Evolutionary conservation across 2,888 invertebrate genomes (phyloP), one percentile per base, ranked within the genome.

Genomic region (Drosophila fulvimacula): DNA sequence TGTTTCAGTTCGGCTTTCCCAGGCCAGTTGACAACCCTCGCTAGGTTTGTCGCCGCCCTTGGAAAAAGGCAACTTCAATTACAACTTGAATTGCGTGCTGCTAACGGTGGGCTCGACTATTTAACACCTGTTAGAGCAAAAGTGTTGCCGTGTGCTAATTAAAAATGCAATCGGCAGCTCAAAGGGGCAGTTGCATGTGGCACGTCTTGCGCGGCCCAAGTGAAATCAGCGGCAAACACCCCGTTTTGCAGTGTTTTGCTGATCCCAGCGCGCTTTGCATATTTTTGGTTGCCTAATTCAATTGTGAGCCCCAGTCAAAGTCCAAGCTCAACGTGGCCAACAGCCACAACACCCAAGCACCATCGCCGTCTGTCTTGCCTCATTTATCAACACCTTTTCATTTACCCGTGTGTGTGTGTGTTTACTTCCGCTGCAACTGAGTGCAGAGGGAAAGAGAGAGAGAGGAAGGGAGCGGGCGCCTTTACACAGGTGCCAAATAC

Each of bases 111-210:
- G 65, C 69, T 68, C 48, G 67, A 68, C 88, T 76, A 88, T 76
- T 89, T 88, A 89, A 58, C 90, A 89, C 90, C 85, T 86, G 85
- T 88, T 71, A 88, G 83, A 83, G 81, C 46, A 84, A 73, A 78
- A 78, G 79, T 84, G 74, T 73, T 74, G 70, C 71, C 74, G 63
- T 73, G 67, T 65, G 63, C 71, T 81, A 82, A 82, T 82, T 82
- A 83, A 77, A 82, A 83, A 83, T 75, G 75, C 84, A 77, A 42
- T 27, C 44, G 55, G 68, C 58, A 75, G 67, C 75, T 81, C 71
- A 71, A 72, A 60, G 42, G 44, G 44, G 53, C 57, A 56, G 62
- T 85, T 75, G 79, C 85, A 84, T 79, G 84, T 64, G 24, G 52
- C 52, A 52, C 70, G 65, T 56, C 48, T 48, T 10, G 48, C 30